Conservation (phyloP, 2,797 vertebrate genomes). For the Chelon auratus region DNA sequence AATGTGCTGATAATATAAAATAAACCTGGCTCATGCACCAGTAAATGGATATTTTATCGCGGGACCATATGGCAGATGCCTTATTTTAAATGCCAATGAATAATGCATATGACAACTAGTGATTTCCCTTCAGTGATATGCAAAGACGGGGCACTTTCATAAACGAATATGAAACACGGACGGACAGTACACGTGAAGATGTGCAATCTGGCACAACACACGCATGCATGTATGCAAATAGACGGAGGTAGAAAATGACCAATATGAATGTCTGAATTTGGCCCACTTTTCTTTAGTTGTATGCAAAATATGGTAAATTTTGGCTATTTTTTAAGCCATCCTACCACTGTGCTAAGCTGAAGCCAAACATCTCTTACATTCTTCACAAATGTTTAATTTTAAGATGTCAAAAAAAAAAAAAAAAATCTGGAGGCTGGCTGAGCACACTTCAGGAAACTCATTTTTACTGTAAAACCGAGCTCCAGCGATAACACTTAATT, state of each 20-base stretch:
- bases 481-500: conserved; percentile 31
- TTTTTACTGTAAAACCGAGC: background rate
- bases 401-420: too few species aligned
- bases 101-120: conserved; percentile 72
- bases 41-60: conserved; percentile 65
- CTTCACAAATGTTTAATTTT: background rate
- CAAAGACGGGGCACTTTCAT: conserved; percentile 19
- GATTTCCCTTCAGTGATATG: conserved; percentile 43
- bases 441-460: background rate
- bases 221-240: conserved; percentile 7
- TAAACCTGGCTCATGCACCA: conserved; percentile 51
- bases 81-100: conserved; percentile 72
- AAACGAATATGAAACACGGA: conserved; percentile 18
- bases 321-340: conserved; percentile 4
- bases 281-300: background rate
- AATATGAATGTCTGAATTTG: conserved; percentile 4
- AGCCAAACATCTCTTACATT: background rate
- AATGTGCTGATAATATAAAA: conserved; percentile 73
- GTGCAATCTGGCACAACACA: background rate
- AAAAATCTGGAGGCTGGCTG: too few species aligned
- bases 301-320: background rate
- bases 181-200: background rate
- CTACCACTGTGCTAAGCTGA: background rate
- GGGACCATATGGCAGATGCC: conserved; percentile 73
- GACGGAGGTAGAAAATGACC: background rate